Percentiles rank a stretch among this genome's conserved stretches.
Evolutionary conservation across 2,888 invertebrate species (phyloP).

Genomic region (Ormyrus thymus): DNA sequence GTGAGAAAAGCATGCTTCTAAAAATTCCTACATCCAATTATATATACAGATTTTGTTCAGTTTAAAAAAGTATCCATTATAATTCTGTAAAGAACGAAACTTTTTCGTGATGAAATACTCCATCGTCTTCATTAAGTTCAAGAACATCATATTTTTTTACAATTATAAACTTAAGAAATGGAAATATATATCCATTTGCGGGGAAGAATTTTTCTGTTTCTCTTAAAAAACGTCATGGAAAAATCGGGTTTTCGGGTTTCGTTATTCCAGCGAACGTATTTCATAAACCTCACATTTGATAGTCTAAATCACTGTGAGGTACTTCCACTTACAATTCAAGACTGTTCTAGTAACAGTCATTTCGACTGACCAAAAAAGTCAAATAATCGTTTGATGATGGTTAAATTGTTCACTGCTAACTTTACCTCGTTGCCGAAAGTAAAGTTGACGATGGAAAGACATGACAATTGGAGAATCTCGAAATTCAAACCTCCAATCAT

Average conservation of each 20-base stretch:
- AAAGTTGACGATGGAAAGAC: constrained; percentile 49
- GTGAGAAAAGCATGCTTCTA: constrained; percentile 22
- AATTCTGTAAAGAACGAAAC: constrained; percentile 18
- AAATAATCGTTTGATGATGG: constrained; percentile 24
- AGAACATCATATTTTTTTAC: constrained; percentile 49
- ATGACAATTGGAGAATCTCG: constrained; percentile 23
- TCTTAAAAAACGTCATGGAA: constrained; percentile 50
- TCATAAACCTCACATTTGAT: constrained; percentile 19
- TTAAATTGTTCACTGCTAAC: constrained; percentile 30
- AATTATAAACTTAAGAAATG: constrained; percentile 47
- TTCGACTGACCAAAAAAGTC: constrained; percentile 9
- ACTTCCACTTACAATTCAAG: constrained; percentile 14
- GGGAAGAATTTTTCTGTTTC: constrained; percentile 34
- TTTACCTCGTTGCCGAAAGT: constrained; percentile 22
- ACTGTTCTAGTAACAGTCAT: constrained; percentile 19
- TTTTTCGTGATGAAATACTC: constrained; percentile 33
- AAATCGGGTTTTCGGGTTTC: constrained; percentile 29
- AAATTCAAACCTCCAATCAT: constrained; percentile 20
- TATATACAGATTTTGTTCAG: constrained; percentile 31
- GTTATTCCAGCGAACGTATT: constrained; percentile 46
- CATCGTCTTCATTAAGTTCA: constrained; percentile 14
- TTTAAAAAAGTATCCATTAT: constrained; percentile 23
- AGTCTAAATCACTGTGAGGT: constrained; percentile 29
- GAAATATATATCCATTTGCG: constrained; percentile 39
- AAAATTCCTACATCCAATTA: constrained; percentile 24